Conservation (phyloP, 2,888 invertebrate species). For the Lithophane semibrunnea region DNA sequence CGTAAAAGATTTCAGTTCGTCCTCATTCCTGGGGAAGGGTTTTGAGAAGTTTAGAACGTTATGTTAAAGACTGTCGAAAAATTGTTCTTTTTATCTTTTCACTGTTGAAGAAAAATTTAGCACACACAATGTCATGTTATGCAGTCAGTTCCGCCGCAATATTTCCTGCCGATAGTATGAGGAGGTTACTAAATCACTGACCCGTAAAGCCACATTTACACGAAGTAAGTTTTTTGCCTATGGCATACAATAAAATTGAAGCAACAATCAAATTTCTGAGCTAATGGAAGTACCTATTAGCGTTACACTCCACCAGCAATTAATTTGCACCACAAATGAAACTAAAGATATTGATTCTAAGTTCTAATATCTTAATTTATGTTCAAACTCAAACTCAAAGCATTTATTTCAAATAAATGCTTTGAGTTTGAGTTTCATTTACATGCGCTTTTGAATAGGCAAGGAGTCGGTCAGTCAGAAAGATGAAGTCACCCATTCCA, state of each 20-base stretch:
- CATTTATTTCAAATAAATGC: not conserved
- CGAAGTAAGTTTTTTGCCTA: no score
- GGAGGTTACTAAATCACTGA: not conserved
- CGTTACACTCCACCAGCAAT: no score
- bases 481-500: not conserved
- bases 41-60: not conserved
- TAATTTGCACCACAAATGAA: not conserved
- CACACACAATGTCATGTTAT: not conserved
- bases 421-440: not conserved
- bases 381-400: not conserved
- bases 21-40: not conserved
- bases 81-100: no score
- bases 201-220: not conserved
- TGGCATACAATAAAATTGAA: no score
- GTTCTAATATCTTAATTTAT: not conserved
- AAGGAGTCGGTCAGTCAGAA: not conserved
- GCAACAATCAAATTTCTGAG: no score
- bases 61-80: not conserved
- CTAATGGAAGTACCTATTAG: no score
- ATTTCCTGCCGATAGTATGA: not conserved
- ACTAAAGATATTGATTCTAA: not conserved
- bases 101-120: not conserved
- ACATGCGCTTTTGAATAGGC: not conserved
- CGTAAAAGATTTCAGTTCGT: not conserved
- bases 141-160: not conserved